A percentile compares a stretch with the other conserved stretches of the same genome.
Evolutionary conservation across 2,797 vertebrate genomes (phyloP).

Genomic region (Chanos chanos): DNA sequence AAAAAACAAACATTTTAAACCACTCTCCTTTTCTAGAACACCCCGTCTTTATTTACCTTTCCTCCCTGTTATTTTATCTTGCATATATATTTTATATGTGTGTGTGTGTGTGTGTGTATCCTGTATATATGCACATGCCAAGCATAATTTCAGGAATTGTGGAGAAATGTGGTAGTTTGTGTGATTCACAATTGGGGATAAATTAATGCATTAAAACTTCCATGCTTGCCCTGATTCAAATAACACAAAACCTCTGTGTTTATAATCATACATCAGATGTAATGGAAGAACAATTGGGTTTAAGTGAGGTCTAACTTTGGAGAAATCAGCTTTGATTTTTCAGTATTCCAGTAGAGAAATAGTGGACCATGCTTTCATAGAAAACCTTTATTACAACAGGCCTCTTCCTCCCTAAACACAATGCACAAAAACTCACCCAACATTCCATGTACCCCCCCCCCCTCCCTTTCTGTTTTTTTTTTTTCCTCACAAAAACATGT

Average conservation of each 20-base stretch:
- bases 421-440: background rate
- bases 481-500: background rate
- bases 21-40: conserved; percentile 77
- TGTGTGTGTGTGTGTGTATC: background rate
- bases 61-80: conserved; percentile 58
- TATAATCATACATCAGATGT: too few relatives aligned
- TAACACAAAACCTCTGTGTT: too few relatives aligned
- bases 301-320: too few relatives aligned
- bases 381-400: too few relatives aligned
- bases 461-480: background rate
- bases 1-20: conserved; percentile 69
- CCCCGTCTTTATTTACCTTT: conserved; percentile 68
- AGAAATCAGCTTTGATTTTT: too few relatives aligned
- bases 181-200: conserved; percentile 49
- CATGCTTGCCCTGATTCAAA: background rate
- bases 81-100: conserved; percentile 7
- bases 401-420: too few relatives aligned
- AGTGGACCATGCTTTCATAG: too few relatives aligned
- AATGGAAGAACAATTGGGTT: too few relatives aligned
- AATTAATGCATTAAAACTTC: conserved; percentile 10
- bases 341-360: too few relatives aligned
- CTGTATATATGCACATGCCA: conserved; percentile 39
- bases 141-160: conserved; percentile 51
- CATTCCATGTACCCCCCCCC: background rate
- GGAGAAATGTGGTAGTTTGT: conserved; percentile 40